A percentile compares a stretch with the other conserved stretches of the same genome.
These are phyloP conservation scores for Scleropages formosus DNA, from an alignment of 2,797 vertebrate species.

Conservation along the genomic window DNA sequence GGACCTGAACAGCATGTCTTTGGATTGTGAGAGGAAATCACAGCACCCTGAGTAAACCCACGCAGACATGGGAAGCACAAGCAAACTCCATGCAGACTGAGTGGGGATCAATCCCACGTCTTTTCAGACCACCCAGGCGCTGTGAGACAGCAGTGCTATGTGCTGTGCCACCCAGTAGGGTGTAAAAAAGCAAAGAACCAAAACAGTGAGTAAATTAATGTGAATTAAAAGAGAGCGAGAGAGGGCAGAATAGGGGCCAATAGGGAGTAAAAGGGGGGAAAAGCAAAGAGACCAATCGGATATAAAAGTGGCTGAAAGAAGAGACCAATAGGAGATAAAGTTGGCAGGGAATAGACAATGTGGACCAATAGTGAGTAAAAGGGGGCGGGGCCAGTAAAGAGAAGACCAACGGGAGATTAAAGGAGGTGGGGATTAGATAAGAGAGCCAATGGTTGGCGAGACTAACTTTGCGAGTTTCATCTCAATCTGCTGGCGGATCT, in stretches of 20 bases:
- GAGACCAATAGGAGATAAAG: not conserved
- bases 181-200: too few species aligned
- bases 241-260: not conserved
- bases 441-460: constrained; percentile 27
- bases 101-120: too few species aligned
- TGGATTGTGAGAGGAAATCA: too few species aligned
- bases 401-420: constrained; percentile 26
- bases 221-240: not conserved
- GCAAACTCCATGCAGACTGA: too few species aligned
- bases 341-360: constrained; percentile 22
- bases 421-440: not conserved
- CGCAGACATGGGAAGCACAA: too few species aligned
- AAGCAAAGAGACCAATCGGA: not conserved
- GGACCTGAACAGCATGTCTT: too few species aligned
- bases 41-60: too few species aligned
- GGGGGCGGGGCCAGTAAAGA: constrained; percentile 21
- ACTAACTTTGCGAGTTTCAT: constrained; percentile 97
- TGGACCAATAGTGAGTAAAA: constrained; percentile 12
- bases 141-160: too few species aligned
- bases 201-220: too few species aligned
- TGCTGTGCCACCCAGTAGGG: too few species aligned
- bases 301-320: not conserved
- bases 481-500: constrained; percentile 94
- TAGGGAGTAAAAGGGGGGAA: not conserved
- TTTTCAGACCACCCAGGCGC: too few species aligned